phyloP scores from a whole-genome alignment of 2,888 invertebrate species.

The Cataglyphis albicans region DNA sequence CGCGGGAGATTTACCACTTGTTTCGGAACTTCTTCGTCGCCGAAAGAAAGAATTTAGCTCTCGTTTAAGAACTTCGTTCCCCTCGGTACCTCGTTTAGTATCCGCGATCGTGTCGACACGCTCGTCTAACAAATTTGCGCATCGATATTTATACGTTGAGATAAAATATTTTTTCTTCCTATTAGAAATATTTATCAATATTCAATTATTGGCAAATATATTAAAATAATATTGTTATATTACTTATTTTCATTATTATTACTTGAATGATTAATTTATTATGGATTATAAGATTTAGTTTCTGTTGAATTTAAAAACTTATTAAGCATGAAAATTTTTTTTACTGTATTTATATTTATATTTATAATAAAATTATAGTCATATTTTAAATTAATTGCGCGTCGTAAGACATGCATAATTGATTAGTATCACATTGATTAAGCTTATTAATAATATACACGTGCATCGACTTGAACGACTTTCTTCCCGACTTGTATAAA shows the following conservation, averaged over 20 bases:
- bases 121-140: slow-evolving; percentile 49
- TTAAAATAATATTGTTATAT: not conserved
- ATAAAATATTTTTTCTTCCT: not conserved
- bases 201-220: not conserved
- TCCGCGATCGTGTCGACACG: slow-evolving; percentile 54
- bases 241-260: not conserved
- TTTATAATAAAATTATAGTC: not conserved
- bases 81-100: slow-evolving; percentile 46
- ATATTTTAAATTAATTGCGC: not conserved
- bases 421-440: not conserved
- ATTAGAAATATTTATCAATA: not conserved
- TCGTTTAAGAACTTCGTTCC: slow-evolving; percentile 58
- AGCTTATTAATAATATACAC: not conserved
- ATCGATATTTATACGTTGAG: slow-evolving; percentile 29
- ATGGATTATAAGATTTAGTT: not conserved
- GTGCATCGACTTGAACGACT: not conserved
- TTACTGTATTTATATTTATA: not conserved
- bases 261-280: not conserved
- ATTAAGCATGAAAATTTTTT: not conserved
- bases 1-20: slow-evolving; percentile 66
- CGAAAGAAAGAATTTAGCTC: slow-evolving; percentile 51
- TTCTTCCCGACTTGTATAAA: not conserved
- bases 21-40: slow-evolving; percentile 51
- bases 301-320: not conserved
- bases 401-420: not conserved